Percentiles rank a stretch among this genome's conserved stretches.
phyloP scores from a whole-genome alignment of 2,113 vertebrate species.

The Steatornis caripensis region DNA sequence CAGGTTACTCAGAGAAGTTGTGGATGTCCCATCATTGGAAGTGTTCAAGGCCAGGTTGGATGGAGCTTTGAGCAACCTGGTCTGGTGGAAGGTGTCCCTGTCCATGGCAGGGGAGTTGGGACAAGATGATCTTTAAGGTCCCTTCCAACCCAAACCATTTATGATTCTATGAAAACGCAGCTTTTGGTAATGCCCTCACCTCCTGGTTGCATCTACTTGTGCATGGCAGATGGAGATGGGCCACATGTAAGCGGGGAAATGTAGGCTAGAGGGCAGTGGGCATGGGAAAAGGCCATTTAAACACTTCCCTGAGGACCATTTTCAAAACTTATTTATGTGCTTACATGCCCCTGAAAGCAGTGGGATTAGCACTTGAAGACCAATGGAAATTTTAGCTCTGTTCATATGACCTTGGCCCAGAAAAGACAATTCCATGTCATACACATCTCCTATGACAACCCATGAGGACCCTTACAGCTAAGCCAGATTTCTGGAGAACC shows the following conservation, averaged over 20 bases:
- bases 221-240: neutral
- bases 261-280: neutral
- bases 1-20: too few species aligned
- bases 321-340: neutral
- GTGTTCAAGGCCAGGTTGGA: too few species aligned
- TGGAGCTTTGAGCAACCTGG: too few species aligned
- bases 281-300: neutral
- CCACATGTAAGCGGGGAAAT: rapidly evolving
- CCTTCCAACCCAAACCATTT: too few species aligned
- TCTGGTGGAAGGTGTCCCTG: too few species aligned
- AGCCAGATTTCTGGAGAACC: neutral
- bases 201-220: neutral
- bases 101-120: too few species aligned
- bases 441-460: neutral
- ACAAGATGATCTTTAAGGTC: too few species aligned
- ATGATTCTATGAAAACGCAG: too few species aligned
- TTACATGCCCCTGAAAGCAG: neutral
- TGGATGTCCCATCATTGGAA: too few species aligned
- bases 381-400: neutral
- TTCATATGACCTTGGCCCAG: neutral
- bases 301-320: neutral
- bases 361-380: neutral
- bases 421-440: neutral
- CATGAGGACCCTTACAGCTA: neutral
- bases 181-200: neutral